phyloP scores from a whole-genome alignment of 2,113 vertebrate genomes.

The Campylomormyrus tamandua region DNA sequence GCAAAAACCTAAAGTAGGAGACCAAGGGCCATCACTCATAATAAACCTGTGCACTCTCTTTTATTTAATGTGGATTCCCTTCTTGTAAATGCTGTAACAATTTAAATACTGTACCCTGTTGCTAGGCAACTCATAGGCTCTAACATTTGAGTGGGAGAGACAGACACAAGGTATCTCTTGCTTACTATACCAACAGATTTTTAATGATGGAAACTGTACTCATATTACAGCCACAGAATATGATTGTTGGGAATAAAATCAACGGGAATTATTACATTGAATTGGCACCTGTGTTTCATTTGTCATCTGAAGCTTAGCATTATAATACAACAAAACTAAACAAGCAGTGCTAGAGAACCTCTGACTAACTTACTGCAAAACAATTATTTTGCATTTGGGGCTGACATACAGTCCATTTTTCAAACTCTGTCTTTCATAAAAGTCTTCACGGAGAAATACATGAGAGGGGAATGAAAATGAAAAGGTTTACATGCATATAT shows the following conservation, averaged over 20 bases:
- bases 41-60: not conserved
- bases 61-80: conserved; percentile 30
- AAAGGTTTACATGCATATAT: conserved; percentile 1
- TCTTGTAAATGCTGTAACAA: conserved; percentile 33
- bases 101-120: conserved; percentile 37
- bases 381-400: not conserved
- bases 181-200: conserved; percentile 10
- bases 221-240: not conserved
- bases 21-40: conserved; percentile 19
- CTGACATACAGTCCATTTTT: not conserved
- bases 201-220: conserved; percentile 6
- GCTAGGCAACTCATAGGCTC: conserved; percentile 39
- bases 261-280: not conserved
- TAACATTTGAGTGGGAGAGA: conserved; percentile 33
- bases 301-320: not conserved
- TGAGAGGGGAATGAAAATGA: not conserved
- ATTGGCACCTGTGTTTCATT: not conserved
- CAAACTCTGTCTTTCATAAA: not conserved
- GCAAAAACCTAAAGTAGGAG: conserved; percentile 30
- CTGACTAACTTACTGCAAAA: not conserved
- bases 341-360: too few relatives aligned
- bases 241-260: not conserved
- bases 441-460: not conserved
- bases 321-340: not conserved
- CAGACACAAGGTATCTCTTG: conserved; percentile 13